Conservation (phyloP, 2,113 vertebrate genomes). For the Bolborhynchus lineola region DNA sequence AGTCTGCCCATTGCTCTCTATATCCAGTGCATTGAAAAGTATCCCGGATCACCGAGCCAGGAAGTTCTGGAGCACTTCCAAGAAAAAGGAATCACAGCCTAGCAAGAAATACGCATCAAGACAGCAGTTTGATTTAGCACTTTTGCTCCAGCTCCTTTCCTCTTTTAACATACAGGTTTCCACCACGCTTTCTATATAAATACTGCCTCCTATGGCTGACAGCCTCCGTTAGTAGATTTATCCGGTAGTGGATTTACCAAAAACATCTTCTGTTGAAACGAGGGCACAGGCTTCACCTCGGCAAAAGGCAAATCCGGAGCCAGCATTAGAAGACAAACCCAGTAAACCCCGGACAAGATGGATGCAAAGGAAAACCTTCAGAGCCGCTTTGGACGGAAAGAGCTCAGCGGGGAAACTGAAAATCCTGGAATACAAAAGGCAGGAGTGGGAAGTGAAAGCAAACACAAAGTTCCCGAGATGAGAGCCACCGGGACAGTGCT, state of each 20-base stretch:
- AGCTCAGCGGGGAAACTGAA: background rate
- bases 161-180: constrained; percentile 53
- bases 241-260: constrained; percentile 15
- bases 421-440: background rate
- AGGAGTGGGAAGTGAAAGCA: background rate
- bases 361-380: background rate
- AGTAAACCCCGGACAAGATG: background rate
- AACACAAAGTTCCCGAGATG: background rate
- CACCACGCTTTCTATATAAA: constrained; percentile 53
- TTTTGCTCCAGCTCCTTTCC: constrained; percentile 20
- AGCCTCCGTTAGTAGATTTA: constrained; percentile 33
- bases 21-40: constrained; percentile 17
- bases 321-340: background rate
- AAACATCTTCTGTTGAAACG: constrained; percentile 36
- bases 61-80: constrained; percentile 29
- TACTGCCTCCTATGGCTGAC: background rate
- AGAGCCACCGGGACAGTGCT: background rate
- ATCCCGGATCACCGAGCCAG: background rate
- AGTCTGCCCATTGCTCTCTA: background rate
- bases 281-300: constrained; percentile 19
- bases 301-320: background rate
- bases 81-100: constrained; percentile 16
- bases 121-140: constrained; percentile 31
- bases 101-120: constrained; percentile 39
- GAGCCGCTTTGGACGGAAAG: background rate